Evolutionary conservation across 2,888 invertebrate species (phyloP).

Genomic region (Melieria crassipennis): DNA sequence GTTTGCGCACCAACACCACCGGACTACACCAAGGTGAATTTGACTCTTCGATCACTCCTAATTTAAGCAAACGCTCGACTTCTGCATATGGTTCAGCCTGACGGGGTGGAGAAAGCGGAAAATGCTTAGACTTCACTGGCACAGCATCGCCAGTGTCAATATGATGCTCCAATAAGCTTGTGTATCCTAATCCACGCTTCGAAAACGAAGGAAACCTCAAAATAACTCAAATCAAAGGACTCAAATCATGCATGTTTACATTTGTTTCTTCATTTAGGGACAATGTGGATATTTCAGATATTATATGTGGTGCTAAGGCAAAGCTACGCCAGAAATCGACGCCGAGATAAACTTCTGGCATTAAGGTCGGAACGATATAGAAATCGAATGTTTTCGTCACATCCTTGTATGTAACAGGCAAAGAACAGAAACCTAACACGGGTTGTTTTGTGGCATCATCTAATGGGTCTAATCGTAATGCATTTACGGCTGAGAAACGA

Average conservation of each 20-base stretch:
- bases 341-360: slow-evolving; percentile 25
- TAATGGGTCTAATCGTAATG: no score
- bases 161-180: no score
- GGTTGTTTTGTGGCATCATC: slow-evolving; percentile 1
- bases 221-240: no score
- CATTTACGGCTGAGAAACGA: no score
- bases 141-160: no score
- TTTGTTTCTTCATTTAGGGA: no score
- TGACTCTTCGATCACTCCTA: slow-evolving; percentile 33
- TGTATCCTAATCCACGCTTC: no score
- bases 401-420: background rate
- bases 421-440: background rate
- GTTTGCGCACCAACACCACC: slow-evolving; percentile 18
- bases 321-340: slow-evolving; percentile 30
- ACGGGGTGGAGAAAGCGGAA: slow-evolving; percentile 1
- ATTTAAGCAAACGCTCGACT: slow-evolving; percentile 29
- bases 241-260: no score
- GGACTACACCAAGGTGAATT: slow-evolving; percentile 32
- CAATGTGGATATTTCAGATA: no score
- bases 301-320: background rate
- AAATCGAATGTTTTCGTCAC: slow-evolving; percentile 9
- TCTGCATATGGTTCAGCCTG: slow-evolving; percentile 29
- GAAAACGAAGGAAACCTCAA: no score
- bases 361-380: slow-evolving; percentile 20
- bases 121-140: background rate